These are phyloP conservation scores for Laupala kohalensis DNA, from an alignment of 1,140 invertebrate genomes.

Conservation along the genomic window DNA sequence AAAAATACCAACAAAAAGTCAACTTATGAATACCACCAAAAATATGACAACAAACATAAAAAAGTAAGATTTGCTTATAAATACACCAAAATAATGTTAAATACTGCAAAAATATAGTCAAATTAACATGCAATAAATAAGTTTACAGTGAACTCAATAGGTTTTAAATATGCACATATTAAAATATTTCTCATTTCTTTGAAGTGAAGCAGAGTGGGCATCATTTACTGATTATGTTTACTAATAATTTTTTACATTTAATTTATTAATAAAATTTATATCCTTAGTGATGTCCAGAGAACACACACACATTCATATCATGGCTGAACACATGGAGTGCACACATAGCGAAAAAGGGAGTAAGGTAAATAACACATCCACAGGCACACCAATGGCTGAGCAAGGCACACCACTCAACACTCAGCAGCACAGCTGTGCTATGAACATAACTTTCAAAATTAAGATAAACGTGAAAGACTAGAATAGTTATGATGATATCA, in stretches of 20 bases:
- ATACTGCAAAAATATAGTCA: too few relatives aligned
- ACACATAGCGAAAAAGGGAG: not conserved
- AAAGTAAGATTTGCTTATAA: too few relatives aligned
- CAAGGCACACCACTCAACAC: not conserved
- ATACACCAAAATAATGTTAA: too few relatives aligned
- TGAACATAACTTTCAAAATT: not conserved
- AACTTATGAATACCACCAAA: too few relatives aligned
- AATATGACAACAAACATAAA: too few relatives aligned
- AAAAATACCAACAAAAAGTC: too few relatives aligned
- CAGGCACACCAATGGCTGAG: not conserved
- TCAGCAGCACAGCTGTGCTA: not conserved
- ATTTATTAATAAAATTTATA: not conserved
- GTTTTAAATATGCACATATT: not conserved
- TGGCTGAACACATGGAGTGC: not conserved
- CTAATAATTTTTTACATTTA: not conserved
- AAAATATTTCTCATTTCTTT: not conserved
- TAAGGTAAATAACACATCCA: not conserved
- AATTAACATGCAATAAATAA: too few relatives aligned
- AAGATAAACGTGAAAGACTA: not conserved
- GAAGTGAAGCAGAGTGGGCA: not conserved
- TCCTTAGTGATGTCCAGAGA: too few relatives aligned
- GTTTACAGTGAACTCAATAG: too few relatives aligned
- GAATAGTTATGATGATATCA: not conserved
- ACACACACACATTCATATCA: not conserved
- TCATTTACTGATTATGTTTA: not conserved